These are phyloP conservation scores for Halcyon smyrnensis DNA, from an alignment of 2,797 vertebrate genomes.

Conservation along the genomic window DNA sequence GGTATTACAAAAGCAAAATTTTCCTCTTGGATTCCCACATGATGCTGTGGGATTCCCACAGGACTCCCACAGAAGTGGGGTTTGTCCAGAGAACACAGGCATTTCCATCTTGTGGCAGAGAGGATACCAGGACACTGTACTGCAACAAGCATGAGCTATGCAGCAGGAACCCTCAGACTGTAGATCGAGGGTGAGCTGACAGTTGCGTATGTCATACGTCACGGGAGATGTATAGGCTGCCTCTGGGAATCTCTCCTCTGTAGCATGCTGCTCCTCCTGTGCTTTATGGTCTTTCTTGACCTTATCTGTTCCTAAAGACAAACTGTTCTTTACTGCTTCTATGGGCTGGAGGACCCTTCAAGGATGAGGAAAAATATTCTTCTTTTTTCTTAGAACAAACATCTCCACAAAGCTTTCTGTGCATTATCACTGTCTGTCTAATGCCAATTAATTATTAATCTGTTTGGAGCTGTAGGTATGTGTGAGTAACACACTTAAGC, in stretches of 20 bases:
- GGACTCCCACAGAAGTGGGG: not conserved
- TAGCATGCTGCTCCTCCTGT: not conserved
- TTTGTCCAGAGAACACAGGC: not conserved
- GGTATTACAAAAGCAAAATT: not conserved
- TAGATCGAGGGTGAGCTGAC: not conserved
- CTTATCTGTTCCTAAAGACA: not conserved
- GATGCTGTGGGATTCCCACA: not conserved
- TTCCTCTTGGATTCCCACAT: not conserved
- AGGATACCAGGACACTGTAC: not conserved
- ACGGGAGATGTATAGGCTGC: not conserved
- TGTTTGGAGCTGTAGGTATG: not conserved
- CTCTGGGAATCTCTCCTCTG: not conserved
- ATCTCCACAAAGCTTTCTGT: not conserved
- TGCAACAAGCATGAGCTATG: not conserved
- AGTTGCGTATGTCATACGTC: fast-evolving
- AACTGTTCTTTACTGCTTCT: not conserved
- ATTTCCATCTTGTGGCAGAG: not conserved
- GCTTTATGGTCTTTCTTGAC: not conserved
- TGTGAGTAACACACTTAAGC: not conserved
- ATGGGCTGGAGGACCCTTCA: not conserved
- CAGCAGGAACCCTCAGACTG: not conserved
- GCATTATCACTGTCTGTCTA: not conserved
- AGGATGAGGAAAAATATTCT: not conserved
- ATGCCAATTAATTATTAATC: constrained; percentile 13
- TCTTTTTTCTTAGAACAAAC: not conserved